Base-by-base conservation (phyloP, 2,797 vertebrate species). In the Gorsachius magnificus region DNA sequence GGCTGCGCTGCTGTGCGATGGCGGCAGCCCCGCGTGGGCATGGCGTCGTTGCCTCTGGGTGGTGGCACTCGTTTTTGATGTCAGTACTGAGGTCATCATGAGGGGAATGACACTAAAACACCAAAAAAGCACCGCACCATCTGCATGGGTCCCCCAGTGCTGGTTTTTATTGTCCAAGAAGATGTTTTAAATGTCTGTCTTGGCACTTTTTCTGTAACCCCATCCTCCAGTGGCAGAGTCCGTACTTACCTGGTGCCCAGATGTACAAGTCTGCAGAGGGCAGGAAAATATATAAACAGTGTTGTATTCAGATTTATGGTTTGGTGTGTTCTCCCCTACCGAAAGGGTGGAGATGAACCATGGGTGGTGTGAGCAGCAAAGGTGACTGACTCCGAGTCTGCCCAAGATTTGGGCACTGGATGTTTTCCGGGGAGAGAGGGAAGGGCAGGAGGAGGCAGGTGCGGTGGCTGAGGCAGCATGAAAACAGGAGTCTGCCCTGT, bases 1-100 rank as follows among this genome's bases (percentile, higher is more conserved):
- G 20, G 64, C 20, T 0, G 0, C 38, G 71, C 35, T 26, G 33
- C 16, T 11, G 13, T 16, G 6, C 1, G 0, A 1, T 3, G 38
- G 56, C 3, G 0, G 5, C 31, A 35, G 53, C 2, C 16, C 25
- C 0, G 0, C 2, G 0, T 2, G 10, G 48, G 3, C 11, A 1
- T 3, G 31, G 29, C 2, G 3, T 9, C 31, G 0, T 11, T 2
- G 6, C n/a, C 41, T 11, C n/a, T 53, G 63, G 3, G 7, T 9
- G 18, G 31, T n/a, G 63, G 5, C 48, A 6, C 33, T 45, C 1
- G 2, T 2, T 83, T 45, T 35, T 46, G 66, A 8, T 29, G 31
- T 33, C 3, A 0, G 0, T 12, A 3, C 25, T 1, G 1, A 20
- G 8, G 71, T 53, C 28, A 4, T 48, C 35, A 2, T 25, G 14